These are phyloP conservation scores for Bradypus variegatus DNA, from an alignment of 2,797 vertebrate species.

Conservation along the genomic window DNA sequence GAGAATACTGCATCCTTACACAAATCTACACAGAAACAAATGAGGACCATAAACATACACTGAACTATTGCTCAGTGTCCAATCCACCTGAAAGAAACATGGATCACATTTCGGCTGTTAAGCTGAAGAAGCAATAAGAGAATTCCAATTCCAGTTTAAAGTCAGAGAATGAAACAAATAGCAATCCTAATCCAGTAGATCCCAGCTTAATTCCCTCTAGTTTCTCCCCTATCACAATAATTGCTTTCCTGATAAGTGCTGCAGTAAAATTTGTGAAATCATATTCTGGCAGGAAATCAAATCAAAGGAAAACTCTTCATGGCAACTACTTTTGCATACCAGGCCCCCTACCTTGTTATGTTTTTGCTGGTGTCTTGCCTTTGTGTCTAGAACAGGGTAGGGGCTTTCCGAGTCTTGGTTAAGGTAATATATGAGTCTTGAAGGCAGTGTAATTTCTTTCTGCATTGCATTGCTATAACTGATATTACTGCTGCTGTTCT, in stretches of 20 bases:
- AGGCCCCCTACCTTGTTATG: slow-evolving; percentile 82
- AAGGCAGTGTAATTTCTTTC: slow-evolving; percentile 89
- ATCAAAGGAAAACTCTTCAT: background rate
- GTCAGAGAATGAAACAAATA: slow-evolving; percentile 23
- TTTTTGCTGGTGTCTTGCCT: slow-evolving; percentile 82
- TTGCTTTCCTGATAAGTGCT: slow-evolving; percentile 52
- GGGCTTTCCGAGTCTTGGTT: slow-evolving; percentile 94
- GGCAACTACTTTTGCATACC: background rate
- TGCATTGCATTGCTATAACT: slow-evolving; percentile 77
- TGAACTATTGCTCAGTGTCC: background rate
- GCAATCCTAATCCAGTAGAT: background rate
- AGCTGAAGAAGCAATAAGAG: background rate
- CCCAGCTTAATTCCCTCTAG: slow-evolving; percentile 33
- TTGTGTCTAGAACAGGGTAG: slow-evolving; percentile 93
- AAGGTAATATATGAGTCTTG: slow-evolving; percentile 93
- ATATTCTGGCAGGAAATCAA: slow-evolving; percentile 50
- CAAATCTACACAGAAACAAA: slow-evolving; percentile 38
- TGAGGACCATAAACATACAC: background rate
- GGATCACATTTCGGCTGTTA: background rate
- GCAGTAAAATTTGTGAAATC: slow-evolving; percentile 44
- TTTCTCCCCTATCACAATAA: slow-evolving; percentile 21
- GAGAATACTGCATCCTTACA: slow-evolving; percentile 14
- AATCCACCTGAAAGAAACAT: background rate
- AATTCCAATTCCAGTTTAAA: background rate
- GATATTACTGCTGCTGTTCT: slow-evolving; percentile 76